Percentiles rank a stretch among this genome's conserved stretches.
These are phyloP conservation scores for Hippoglossus stenolepis DNA, from an alignment of 2,113 vertebrate genomes.

Conservation along the genomic window DNA sequence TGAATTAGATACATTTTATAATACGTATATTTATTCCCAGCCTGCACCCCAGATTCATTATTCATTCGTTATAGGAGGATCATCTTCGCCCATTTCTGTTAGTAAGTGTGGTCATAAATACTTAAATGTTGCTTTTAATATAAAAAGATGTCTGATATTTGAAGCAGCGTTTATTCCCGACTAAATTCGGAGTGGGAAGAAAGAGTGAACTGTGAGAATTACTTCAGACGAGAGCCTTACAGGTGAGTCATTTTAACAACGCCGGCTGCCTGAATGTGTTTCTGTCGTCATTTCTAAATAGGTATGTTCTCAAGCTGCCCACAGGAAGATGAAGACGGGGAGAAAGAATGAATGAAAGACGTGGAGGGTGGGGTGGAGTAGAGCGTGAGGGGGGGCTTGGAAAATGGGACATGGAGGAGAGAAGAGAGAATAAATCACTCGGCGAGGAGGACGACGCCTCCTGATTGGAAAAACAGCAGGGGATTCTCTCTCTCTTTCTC, in stretches of 20 bases:
- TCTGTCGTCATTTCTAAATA: constrained; percentile 57
- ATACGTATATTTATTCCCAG: constrained; percentile 47
- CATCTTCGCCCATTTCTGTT: constrained; percentile 46
- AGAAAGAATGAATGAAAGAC: constrained; percentile 61
- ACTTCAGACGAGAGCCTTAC: constrained; percentile 34
- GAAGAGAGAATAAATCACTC: constrained; percentile 71
- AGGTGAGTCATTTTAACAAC: constrained; percentile 68
- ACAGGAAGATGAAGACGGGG: constrained; percentile 9
- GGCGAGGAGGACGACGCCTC: constrained; percentile 64
- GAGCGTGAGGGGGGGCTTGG: background rate
- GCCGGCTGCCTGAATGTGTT: constrained; percentile 27
- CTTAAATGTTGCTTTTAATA: constrained; percentile 65
- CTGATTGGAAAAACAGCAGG: constrained; percentile 75
- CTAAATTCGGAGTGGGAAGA: constrained; percentile 2
- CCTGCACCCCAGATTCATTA: constrained; percentile 51
- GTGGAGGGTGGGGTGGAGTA: constrained; percentile 19
- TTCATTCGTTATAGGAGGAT: constrained; percentile 44
- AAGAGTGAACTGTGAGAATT: constrained; percentile 30
- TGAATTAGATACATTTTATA: constrained; percentile 24
- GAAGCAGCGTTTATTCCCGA: background rate
- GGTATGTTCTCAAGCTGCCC: constrained; percentile 49
- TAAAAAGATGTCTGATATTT: constrained; percentile 45
- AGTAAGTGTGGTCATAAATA: constrained; percentile 54
- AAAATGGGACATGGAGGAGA: constrained; percentile 72
- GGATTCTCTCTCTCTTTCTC: constrained; percentile 50